Base-by-base conservation (phyloP, 2,113 vertebrate genomes). In the Hipposideros armiger region DNA sequence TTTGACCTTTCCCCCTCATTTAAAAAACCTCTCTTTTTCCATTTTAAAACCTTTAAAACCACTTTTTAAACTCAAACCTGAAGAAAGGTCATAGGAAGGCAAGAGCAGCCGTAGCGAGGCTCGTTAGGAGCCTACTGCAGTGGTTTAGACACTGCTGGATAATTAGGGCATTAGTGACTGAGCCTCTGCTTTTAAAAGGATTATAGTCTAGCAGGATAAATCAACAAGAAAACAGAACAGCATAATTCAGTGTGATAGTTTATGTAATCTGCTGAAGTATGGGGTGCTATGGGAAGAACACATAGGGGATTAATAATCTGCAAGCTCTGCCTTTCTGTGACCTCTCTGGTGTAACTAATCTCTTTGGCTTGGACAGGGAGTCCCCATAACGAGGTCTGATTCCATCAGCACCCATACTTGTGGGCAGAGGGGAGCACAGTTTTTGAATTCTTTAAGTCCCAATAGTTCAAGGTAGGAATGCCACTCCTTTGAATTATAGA, bases 391-490 rank as follows among this genome's bases (percentile, higher is more conserved):
- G 52, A 92, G 32, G 16, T 47, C 52, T 84, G 62, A 81, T 70
- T 80, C 36, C 17, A 74, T 84, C 45, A 87, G 24, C 7, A 32
- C 20, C 47, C 52, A 36, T 19, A n/a, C 42, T 87, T 82, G 14
- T 24, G 22, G 32, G 54, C 32, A 78, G 30, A 97, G 28, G 10
- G 24, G 36, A 36, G 42, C 22, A 81, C 60, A 56, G 42, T 17
- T 83, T 88, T 89, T 70, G 47, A 32, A 67, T 93, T 82, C 77
- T 91, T 70, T 86, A 50, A 89, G 90, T 91, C 32, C 56, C 40
- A 91, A 4, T 28, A 73, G 32, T 52, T 86, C 58, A 81, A 74
- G 6, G 11, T 73, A 52, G 60, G 16, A 78, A 74, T 89, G 22
- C 1, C 9, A 60, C 22, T 91, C 5, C 32, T 83, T 91, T 78